These are phyloP conservation scores for Eristalis tenax DNA, from an alignment of 2,888 invertebrate species.

Conservation along the genomic window DNA sequence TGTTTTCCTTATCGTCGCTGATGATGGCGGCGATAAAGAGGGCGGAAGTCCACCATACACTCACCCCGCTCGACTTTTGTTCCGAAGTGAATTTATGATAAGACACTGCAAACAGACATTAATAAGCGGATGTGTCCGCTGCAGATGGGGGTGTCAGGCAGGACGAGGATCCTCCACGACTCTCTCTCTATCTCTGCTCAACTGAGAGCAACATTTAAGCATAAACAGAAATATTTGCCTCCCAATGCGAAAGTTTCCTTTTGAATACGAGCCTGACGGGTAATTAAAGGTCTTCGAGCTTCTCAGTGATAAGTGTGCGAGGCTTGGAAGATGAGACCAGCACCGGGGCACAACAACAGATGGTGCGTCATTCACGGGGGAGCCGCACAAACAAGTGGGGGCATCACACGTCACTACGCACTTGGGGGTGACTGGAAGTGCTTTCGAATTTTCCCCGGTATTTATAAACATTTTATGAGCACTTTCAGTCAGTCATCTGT, in stretches of 20 bases:
- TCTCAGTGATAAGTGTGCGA: conserved; percentile 44
- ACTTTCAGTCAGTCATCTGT: background rate
- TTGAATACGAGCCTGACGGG: conserved; percentile 36
- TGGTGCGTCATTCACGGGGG: conserved; percentile 22
- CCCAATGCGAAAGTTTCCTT: conserved; percentile 46
- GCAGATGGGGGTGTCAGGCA: background rate
- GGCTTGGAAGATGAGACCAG: conserved; percentile 32
- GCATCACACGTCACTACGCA: background rate
- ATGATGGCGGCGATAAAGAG: background rate
- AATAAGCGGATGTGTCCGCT: conserved; percentile 45
- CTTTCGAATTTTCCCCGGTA: background rate
- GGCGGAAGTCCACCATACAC: background rate
- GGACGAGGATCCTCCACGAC: background rate
- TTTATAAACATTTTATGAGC: background rate
- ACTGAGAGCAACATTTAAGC: conserved; percentile 3
- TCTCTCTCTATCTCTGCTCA: background rate
- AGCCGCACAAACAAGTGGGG: conserved; percentile 23
- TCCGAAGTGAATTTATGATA: conserved; percentile 50
- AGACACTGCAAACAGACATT: conserved; percentile 38
- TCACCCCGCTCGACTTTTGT: conserved; percentile 8
- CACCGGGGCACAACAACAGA: conserved; percentile 33
- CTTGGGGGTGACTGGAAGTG: conserved; percentile 14
- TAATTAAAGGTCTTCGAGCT: conserved; percentile 44
- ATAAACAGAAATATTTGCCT: conserved; percentile 38
- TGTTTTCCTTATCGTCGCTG: background rate